Base-by-base conservation (phyloP, 2,888 invertebrate species). In the Drosophila paranaensis region DNA sequence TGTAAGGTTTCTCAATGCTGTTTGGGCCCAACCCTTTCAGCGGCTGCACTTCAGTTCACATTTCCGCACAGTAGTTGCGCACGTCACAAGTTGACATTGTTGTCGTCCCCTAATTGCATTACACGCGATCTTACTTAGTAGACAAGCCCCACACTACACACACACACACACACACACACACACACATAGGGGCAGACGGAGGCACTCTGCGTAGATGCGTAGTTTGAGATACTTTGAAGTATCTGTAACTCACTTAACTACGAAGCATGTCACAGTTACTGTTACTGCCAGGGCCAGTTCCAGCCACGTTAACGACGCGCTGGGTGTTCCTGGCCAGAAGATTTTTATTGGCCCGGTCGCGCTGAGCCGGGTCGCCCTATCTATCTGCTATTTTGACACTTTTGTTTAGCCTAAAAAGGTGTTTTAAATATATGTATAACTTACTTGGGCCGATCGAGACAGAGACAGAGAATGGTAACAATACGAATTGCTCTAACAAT, bases 371-470 rank as follows among this genome's bases (percentile, higher is more conserved):
- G 39, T 55, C 46, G 57, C 42, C 48, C 70, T 64, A 76, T 70
- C 82, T 66, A 81, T 83, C 70, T 70, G 57, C 72, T 89, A 75
- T 88, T 89, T 88, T 89, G 90, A 89, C 90, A 89, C 90, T 88
- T 84, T 89, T 88, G 89, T 83, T 78, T 75, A 66, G 89, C 62
- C 86, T 77, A 82, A 85, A 85, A 89, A 89, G 88, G 88, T 82
- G 90, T 88, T 88, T 89, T 71, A 82, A 84, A 85, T 88, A 87
- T 67, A 65, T 88, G 83, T 67, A 65, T 85, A 78, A 76, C 85
- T 88, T 78, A 76, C 75, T 87, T 75, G 16, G 39, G 40, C 56
- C 30, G 20, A 9, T 11, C 37, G 25, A 35, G 27, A 27, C 3
- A 27, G 27, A 6, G 27, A 27, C 3, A 27, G 3, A 27, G 8